phyloP scores from a whole-genome alignment of 1,140 invertebrate species.

The Nephotettix cincticeps region DNA sequence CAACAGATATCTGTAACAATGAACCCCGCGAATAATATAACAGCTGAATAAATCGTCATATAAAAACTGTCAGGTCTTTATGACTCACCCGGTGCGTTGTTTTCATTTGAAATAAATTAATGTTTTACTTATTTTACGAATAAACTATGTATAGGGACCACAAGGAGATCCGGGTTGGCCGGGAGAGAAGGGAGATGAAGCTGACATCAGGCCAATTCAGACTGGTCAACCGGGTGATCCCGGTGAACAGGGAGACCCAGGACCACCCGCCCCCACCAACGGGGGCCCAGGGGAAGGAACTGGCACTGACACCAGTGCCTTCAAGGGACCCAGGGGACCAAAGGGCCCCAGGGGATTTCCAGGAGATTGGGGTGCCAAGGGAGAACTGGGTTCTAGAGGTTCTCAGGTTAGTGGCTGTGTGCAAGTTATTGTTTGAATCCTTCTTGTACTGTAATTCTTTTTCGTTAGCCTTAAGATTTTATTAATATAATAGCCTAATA shows the following conservation, averaged over 20 bases:
- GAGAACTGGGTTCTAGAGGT: constrained; percentile 57
- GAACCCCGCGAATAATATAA: too few species aligned
- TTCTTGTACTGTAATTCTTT: too few species aligned
- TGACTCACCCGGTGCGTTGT: constrained; percentile 18
- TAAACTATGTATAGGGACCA: too few species aligned
- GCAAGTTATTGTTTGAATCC: too few species aligned
- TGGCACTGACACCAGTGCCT: constrained; percentile 1
- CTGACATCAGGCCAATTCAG: constrained; percentile 46
- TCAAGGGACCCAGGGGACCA: constrained; percentile 52
- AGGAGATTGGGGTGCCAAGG: constrained; percentile 48
- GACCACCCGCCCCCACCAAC: constrained; percentile 50
- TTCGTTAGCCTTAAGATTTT: too few species aligned
- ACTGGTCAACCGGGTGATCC: constrained; percentile 50
- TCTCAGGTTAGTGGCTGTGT: constrained; percentile 53
- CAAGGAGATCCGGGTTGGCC: constrained; percentile 17
- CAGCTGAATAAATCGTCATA: too few species aligned
- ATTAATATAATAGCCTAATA: too few species aligned
- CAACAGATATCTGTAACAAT: too few species aligned
- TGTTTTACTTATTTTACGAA: not conserved
- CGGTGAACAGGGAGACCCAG: constrained; percentile 53
- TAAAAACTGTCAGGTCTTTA: too few species aligned
- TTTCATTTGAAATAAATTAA: not conserved
- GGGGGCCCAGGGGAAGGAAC: constrained; percentile 42
- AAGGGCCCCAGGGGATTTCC: constrained; percentile 39
- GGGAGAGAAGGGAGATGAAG: constrained; percentile 55